phyloP scores from a whole-genome alignment of 2,113 vertebrate genomes.

The Uria aalge region DNA sequence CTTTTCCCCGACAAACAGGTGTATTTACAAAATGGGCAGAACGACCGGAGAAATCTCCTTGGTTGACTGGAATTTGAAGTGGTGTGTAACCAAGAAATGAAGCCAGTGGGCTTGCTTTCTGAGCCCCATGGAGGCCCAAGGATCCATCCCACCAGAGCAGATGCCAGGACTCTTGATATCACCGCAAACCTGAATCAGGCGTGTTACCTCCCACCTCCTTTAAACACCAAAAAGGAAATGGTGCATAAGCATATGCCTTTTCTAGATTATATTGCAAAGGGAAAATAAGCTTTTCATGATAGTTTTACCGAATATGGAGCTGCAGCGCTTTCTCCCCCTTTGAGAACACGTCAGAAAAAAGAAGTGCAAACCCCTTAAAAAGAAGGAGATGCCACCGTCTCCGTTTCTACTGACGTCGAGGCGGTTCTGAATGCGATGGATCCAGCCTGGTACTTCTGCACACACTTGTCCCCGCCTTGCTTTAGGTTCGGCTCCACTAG shows the following conservation, averaged over 20 bases:
- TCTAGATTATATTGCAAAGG: neutral
- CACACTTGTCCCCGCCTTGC: neutral
- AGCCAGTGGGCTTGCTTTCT: neutral
- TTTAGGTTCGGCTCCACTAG: accelerated
- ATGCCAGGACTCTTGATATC: neutral
- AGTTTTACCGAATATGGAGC: neutral
- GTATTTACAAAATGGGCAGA: neutral
- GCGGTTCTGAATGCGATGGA: neutral
- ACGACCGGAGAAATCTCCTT: neutral
- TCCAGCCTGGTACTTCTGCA: neutral
- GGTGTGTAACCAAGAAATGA: neutral
- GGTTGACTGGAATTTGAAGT: neutral
- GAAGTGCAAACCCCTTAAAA: neutral
- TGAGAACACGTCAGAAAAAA: neutral
- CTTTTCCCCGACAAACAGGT: neutral
- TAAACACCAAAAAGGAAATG: neutral
- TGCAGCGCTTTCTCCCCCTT: neutral
- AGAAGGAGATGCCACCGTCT: neutral
- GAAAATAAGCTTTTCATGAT: neutral
- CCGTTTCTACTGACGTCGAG: neutral
- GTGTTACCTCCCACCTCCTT: neutral
- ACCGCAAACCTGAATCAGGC: neutral
- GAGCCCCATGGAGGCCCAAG: neutral
- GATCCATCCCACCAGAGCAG: neutral
- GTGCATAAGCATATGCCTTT: neutral